These are phyloP conservation scores for Crambe crambe DNA, from an alignment of 37 sponge, comb jelly and placozoan genomes.

Conservation along the genomic window DNA sequence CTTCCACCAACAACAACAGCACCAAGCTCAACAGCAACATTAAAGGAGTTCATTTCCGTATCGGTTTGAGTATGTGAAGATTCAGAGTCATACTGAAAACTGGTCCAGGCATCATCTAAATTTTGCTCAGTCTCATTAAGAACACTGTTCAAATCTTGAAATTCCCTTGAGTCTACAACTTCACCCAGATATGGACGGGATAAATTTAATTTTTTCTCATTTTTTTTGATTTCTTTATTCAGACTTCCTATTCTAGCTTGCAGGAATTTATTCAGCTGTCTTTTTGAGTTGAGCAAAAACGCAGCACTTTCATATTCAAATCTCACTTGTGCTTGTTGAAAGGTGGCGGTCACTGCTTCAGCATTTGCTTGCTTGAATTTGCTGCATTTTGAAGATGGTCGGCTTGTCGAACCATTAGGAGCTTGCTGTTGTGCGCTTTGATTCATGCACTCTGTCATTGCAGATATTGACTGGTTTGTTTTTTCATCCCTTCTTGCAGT, in stretches of 20 bases:
- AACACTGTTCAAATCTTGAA: conserved; percentile 4
- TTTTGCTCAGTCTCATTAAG: conserved; percentile 8
- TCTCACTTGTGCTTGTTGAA: conserved; percentile 1
- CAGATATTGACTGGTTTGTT: neutral
- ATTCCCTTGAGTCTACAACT: conserved; percentile 24
- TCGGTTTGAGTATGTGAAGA: conserved; percentile 2
- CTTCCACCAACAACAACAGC: neutral
- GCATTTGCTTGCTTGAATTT: neutral
- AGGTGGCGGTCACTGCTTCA: neutral
- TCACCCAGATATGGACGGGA: neutral
- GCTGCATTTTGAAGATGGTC: neutral
- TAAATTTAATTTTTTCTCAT: conserved; percentile 4
- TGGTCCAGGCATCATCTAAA: conserved; percentile 33
- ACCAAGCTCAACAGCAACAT: neutral
- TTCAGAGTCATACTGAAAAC: conserved; percentile 35
- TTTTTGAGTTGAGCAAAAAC: conserved; percentile 2
- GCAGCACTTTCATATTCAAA: neutral
- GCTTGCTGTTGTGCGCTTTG: neutral
- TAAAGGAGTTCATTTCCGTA: neutral
- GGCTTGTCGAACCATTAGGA: neutral
- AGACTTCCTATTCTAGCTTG: neutral
- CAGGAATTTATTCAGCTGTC: neutral
- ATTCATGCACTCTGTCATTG: neutral
- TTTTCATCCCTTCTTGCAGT: neutral
- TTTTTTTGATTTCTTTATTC: neutral